Conservation (phyloP, 2,888 invertebrate species). For the Galerucella pusilla region DNA sequence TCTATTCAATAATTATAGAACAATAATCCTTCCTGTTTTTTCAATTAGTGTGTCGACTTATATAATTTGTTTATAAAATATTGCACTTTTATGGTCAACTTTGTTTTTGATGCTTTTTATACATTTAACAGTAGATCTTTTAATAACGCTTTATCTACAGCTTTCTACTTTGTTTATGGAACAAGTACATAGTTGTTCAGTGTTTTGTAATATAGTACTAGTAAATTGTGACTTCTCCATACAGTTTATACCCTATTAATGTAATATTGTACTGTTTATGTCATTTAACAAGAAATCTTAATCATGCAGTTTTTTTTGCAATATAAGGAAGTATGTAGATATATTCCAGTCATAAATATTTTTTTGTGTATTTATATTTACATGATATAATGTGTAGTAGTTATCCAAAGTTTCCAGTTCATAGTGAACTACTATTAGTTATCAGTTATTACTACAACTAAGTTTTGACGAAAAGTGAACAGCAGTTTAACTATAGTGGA, state of each 20-base stretch:
- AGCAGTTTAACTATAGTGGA: too few species aligned
- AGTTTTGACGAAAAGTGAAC: too few species aligned
- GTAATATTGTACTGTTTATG: background rate
- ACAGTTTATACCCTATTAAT: background rate
- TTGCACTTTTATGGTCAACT: constrained; percentile 6
- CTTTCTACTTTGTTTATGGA: background rate
- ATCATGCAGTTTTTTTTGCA: too few species aligned
- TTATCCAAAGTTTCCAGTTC: too few species aligned
- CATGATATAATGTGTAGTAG: too few species aligned
- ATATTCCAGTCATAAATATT: too few species aligned
- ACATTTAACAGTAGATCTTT: background rate
- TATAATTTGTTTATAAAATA: constrained; percentile 4
- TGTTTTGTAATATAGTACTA: background rate
- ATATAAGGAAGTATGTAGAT: too few species aligned
- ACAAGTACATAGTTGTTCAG: background rate
- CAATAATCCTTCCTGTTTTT: background rate
- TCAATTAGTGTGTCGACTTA: background rate
- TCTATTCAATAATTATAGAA: background rate
- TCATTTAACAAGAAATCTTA: background rate
- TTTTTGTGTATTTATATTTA: too few species aligned
- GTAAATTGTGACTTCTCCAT: background rate
- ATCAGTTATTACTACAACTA: too few species aligned
- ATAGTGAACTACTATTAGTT: too few species aligned
- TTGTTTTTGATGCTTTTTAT: background rate
- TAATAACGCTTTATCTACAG: background rate